A percentile compares a stretch with the other conserved stretches of the same genome.
Conservation (phyloP, 2,888 invertebrate species). For the Ceriagrion tenellum region DNA sequence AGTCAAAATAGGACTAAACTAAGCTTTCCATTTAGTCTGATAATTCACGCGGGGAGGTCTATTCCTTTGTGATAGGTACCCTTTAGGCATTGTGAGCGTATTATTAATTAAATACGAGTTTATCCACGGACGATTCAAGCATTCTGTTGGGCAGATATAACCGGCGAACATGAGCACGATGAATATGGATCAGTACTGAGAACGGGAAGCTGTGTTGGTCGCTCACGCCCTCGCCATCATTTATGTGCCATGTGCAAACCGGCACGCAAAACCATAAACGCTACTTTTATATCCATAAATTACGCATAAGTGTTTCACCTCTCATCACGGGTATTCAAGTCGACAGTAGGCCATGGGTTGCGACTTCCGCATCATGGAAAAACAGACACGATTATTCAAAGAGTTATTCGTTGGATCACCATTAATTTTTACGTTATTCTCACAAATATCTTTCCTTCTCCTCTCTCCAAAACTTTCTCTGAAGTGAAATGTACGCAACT, state of each 20-base stretch:
- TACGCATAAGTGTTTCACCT: background rate
- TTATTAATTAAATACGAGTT: background rate
- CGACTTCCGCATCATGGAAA: too few species aligned
- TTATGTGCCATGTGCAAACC: background rate
- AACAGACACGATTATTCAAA: too few species aligned
- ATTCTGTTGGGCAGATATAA: background rate
- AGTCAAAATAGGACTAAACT: background rate
- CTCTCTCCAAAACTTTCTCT: too few species aligned
- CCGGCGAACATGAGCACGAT: background rate
- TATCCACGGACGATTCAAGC: background rate
- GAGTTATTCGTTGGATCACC: too few species aligned
- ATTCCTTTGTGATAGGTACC: background rate
- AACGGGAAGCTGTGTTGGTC: background rate
- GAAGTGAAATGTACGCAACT: too few species aligned
- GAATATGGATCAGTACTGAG: slow-evolving; percentile 7
- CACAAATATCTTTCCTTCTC: too few species aligned
- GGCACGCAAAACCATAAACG: background rate
- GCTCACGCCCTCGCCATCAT: background rate
- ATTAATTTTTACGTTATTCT: too few species aligned
- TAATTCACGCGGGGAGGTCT: background rate
- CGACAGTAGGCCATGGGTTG: background rate
- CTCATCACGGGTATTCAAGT: background rate
- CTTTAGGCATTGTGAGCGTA: background rate
- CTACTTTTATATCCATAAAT: background rate
- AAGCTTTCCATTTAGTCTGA: background rate